Percentiles rank a stretch among this genome's conserved stretches.
Conservation (phyloP, 2,888 invertebrate species). For the Hypolimnas misippus region DNA sequence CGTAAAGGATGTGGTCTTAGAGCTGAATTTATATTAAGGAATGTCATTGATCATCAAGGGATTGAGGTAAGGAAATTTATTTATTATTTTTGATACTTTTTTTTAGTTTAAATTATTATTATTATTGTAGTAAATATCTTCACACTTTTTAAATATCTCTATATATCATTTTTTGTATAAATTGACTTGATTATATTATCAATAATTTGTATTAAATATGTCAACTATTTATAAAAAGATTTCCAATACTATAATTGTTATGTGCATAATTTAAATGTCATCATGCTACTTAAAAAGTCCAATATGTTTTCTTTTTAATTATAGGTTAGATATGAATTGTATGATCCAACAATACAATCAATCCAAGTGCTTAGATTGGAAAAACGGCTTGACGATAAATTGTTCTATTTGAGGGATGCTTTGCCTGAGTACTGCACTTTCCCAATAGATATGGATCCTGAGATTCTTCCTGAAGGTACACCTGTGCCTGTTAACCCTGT, state of each 20-base stretch:
- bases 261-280: too few relatives aligned
- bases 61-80: conserved; percentile 78
- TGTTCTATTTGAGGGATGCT: conserved; percentile 95
- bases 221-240: too few relatives aligned
- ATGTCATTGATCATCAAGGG: conserved; percentile 95
- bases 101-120: conserved; percentile 23
- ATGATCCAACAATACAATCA: conserved; percentile 95
- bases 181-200: too few relatives aligned
- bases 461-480: conserved; percentile 89
- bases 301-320: too few relatives aligned
- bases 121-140: too few relatives aligned
- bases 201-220: too few relatives aligned
- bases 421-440: conserved; percentile 96
- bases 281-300: too few relatives aligned
- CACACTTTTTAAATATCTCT: too few relatives aligned
- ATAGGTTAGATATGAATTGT: conserved; percentile 90
- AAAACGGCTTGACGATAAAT: conserved; percentile 94
- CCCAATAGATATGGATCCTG: conserved; percentile 95
- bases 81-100: too few relatives aligned
- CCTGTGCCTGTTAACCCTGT: conserved; percentile 91
- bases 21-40: conserved; percentile 94
- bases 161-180: too few relatives aligned
- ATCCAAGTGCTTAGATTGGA: conserved; percentile 96
- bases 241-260: too few relatives aligned
- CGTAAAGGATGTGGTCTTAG: conserved; percentile 92